Percentiles rank a stretch among this genome's conserved stretches.
Evolutionary conservation across 2,797 vertebrate species (phyloP).

Genomic region (Ammospiza maritima): DNA sequence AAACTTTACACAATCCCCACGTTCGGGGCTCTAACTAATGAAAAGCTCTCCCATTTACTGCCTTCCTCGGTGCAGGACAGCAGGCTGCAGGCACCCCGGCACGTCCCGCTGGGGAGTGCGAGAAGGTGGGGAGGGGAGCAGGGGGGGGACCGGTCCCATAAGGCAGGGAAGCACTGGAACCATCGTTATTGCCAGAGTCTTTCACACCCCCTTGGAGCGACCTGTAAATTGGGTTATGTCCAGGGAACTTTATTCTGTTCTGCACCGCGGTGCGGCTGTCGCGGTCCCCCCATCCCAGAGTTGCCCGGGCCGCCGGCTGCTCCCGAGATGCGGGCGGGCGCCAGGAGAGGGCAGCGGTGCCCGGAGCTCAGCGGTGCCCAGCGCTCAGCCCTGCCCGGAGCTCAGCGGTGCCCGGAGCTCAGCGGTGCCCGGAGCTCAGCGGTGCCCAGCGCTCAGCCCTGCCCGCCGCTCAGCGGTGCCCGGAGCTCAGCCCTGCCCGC

Average conservation of each 20-base stretch:
- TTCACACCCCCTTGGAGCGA: rapidly evolving
- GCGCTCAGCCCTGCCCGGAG: too few species aligned
- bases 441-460: too few species aligned
- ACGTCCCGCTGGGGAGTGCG: rapidly evolving
- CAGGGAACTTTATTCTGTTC: rapidly evolving
- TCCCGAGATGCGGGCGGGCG: neutral
- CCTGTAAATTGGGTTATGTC: neutral
- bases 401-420: too few species aligned
- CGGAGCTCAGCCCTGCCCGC: too few species aligned
- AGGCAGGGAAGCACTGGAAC: neutral
- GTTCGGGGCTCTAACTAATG: neutral
- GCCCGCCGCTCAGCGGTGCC: too few species aligned
- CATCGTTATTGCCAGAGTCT: neutral
- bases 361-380: too few species aligned
- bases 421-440: too few species aligned
- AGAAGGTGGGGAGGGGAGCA: neutral
- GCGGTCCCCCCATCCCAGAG: neutral
- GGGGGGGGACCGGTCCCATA: neutral
- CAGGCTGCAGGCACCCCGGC: neutral
- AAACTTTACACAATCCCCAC: neutral
- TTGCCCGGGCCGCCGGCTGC: too few species aligned
- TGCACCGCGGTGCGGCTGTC: rapidly evolving
- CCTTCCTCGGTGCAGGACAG: neutral
- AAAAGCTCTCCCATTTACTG: neutral
- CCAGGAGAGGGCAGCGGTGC: constrained; percentile 61